Percentiles rank a stretch among this genome's conserved stretches.
phyloP scores from a whole-genome alignment of 1,140 invertebrate genomes.

The Leptestheria dahalacensis region DNA sequence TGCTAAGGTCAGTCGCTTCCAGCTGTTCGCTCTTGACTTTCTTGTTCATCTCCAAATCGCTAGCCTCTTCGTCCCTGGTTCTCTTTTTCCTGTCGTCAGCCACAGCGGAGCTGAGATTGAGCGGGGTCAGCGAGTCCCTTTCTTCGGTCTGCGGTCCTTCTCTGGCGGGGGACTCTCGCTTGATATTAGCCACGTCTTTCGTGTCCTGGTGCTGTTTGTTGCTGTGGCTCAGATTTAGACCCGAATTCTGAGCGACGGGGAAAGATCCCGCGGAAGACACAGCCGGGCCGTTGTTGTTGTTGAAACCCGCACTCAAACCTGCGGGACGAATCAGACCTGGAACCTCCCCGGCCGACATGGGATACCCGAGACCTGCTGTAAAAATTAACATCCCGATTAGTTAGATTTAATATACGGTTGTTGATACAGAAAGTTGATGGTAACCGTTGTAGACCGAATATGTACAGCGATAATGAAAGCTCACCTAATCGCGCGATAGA shows the following conservation, averaged over 20 bases:
- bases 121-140: neutral
- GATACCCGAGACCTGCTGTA: neutral
- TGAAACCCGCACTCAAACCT: neutral
- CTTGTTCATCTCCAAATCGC: neutral
- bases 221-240: constrained; percentile 1
- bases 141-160: neutral
- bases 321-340: constrained; percentile 10
- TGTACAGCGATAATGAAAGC: no score
- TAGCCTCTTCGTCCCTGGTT: neutral
- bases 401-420: no score
- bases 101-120: constrained; percentile 11
- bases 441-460: no score
- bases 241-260: neutral
- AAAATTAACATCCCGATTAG: neutral
- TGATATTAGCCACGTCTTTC: neutral
- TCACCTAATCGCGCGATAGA: constrained; percentile 7
- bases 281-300: constrained; percentile 7
- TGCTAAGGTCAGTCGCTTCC: constrained; percentile 9
- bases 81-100: neutral
- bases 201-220: neutral
- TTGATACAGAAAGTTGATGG: no score
- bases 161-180: neutral
- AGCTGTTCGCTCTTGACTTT: constrained; percentile 11
- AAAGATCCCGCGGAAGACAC: neutral
- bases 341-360: neutral